Base-by-base conservation (phyloP, 2,113 vertebrate genomes). In the Trematocara marginatum region DNA sequence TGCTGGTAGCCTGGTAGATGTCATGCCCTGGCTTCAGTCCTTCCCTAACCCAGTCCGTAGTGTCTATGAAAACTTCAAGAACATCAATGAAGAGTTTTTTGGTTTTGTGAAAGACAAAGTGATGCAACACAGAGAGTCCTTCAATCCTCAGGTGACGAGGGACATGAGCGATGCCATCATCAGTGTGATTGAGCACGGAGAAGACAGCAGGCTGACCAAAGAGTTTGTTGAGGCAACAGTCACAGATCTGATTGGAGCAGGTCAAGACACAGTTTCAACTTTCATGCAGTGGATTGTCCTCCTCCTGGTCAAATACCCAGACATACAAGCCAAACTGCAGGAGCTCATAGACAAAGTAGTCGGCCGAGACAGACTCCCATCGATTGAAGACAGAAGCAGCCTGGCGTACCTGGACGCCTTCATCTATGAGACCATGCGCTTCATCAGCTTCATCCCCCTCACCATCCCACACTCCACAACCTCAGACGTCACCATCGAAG, bases 381-480 rank as follows among this genome's bases (percentile, higher is more conserved):
- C 90, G 0, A 69, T 92, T 0, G 96, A 96, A 76, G 97, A 98
- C 91, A 94, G 95, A 57, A 66, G 83, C 82, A 87, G 54, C 16
- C 89, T 98, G 78, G 93, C 96, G 1, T 94, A 92, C 84, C 89
- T 97, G 89, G 97, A 97, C 3, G 97, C 97, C n/a, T 97, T 98
- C 91, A 96, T 98, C 89, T 97, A 95, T 0, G 97, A 98, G 89
- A 95, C 95, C 5, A 95, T 98, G 94, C 96, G 97, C 89, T 98
- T 95, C 94, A 97, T 95, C 91, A 98, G 97, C 95, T 98, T 97
- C 1, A 96, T 98, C 52, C 97, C 97, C 0, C 53, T 98, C 90
- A 97, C 97, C 87, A 98, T 98, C 92, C 97, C 97, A 0, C 97
- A 97, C 52, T 97, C 97, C 45, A 97, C 97, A 78, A 97, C 97